phyloP scores from a whole-genome alignment of 2,888 invertebrate genomes.

The Microdon myrmicae region DNA sequence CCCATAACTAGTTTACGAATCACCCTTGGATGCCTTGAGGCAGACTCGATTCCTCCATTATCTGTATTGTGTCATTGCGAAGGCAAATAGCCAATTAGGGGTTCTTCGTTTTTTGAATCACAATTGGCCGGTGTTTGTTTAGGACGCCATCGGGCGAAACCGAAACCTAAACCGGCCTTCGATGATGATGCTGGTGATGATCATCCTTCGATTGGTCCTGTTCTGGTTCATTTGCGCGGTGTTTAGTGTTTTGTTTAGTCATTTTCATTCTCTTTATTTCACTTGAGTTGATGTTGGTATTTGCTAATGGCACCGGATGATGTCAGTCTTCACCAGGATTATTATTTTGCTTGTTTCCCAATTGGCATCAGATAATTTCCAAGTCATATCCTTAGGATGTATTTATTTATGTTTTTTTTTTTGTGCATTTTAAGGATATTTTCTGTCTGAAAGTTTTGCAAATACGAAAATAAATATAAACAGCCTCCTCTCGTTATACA shows the following conservation, averaged over 20 bases:
- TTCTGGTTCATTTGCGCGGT: conserved; percentile 45
- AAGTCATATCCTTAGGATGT: conserved; percentile 29
- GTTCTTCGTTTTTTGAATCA: conserved; percentile 12
- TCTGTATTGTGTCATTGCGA: conserved; percentile 29
- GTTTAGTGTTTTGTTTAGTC: conserved; percentile 42
- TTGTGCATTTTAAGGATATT: conserved; percentile 1
- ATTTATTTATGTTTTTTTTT: conserved; percentile 4
- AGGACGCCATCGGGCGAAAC: conserved; percentile 39
- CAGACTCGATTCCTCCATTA: too few relatives aligned
- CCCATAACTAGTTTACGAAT: too few relatives aligned
- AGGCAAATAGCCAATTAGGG: conserved; percentile 42
- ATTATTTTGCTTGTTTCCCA: conserved; percentile 31
- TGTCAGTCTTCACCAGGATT: conserved; percentile 37
- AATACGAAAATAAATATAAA: conserved; percentile 35
- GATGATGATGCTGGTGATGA: conserved; percentile 48
- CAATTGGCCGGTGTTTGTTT: conserved; percentile 37
- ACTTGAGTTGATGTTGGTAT: neutral
- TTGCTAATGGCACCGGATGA: conserved; percentile 4
- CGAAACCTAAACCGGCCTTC: conserved; percentile 33
- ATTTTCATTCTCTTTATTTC: conserved; percentile 32
- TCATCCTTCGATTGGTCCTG: conserved; percentile 47
- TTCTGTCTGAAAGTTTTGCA: conserved; percentile 34
- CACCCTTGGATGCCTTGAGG: too few relatives aligned
- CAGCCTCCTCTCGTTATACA: conserved; percentile 6
- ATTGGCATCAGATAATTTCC: conserved; percentile 27